These are phyloP conservation scores for Callyntrura guangdongensis DNA, from an alignment of 2,888 invertebrate genomes.

Conservation along the genomic window DNA sequence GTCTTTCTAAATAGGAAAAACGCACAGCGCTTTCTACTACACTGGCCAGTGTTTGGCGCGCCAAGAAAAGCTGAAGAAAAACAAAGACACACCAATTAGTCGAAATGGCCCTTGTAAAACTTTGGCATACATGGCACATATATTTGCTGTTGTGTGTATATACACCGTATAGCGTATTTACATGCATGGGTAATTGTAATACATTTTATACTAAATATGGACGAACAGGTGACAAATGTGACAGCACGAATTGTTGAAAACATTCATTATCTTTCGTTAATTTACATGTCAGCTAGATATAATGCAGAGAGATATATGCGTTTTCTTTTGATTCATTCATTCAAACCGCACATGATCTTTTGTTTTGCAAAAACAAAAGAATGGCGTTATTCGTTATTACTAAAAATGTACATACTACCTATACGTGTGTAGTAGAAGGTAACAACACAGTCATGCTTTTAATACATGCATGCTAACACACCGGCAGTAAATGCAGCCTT, in stretches of 20 bases:
- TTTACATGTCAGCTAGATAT: constrained; percentile 21
- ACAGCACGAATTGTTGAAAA: constrained; percentile 45
- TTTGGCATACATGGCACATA: not conserved
- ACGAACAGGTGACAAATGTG: constrained; percentile 60
- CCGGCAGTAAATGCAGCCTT: too few relatives aligned
- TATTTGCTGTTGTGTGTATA: not conserved
- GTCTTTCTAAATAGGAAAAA: too few relatives aligned
- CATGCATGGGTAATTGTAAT: not conserved
- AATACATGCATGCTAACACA: too few relatives aligned
- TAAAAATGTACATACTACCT: too few relatives aligned
- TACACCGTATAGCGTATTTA: not conserved
- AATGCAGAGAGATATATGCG: not conserved
- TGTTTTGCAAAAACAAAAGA: too few relatives aligned
- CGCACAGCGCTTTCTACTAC: too few relatives aligned
- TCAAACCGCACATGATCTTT: too few relatives aligned
- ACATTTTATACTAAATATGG: constrained; percentile 8
- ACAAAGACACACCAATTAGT: not conserved
- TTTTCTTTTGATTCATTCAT: constrained; percentile 30
- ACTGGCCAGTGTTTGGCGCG: too few relatives aligned
- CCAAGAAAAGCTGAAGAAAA: too few relatives aligned
- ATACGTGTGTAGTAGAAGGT: too few relatives aligned
- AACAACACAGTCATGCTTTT: too few relatives aligned
- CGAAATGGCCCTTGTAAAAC: too few relatives aligned
- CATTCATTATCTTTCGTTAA: constrained; percentile 48
- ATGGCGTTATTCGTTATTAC: not conserved